phyloP scores from a whole-genome alignment of 2,888 invertebrate genomes.

The Ligdia adustata region DNA sequence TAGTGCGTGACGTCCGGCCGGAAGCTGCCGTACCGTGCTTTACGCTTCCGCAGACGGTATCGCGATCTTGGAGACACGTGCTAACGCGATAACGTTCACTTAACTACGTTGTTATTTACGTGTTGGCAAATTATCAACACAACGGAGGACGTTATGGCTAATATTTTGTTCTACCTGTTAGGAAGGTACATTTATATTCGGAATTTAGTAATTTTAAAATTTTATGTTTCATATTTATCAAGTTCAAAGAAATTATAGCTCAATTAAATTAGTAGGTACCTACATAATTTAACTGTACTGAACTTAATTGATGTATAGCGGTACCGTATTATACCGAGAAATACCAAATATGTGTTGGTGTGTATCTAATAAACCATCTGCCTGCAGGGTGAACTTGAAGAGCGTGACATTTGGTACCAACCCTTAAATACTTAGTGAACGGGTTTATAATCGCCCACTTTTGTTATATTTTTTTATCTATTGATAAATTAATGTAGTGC shows the following conservation, averaged over 20 bases:
- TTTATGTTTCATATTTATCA: no score
- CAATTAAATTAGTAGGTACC: no score
- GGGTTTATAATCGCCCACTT: constrained; percentile 58
- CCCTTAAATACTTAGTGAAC: constrained; percentile 62
- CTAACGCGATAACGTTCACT: constrained; percentile 2
- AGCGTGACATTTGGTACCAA: constrained; percentile 67
- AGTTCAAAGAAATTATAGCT: no score
- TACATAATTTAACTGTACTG: no score
- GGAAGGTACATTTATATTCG: no score
- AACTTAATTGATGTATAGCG: no score
- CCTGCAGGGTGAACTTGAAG: constrained; percentile 55
- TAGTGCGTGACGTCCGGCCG: constrained; percentile 70
- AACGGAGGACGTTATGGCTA: no score
- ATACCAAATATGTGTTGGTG: no score
- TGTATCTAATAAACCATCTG: constrained; percentile 60
- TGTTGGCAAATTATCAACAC: not conserved
- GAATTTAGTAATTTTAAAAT: no score
- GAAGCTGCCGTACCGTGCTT: constrained; percentile 57
- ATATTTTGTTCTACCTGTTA: no score
- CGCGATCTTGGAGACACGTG: constrained; percentile 53
- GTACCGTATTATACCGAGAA: no score
- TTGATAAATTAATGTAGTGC: no score
- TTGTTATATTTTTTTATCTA: constrained; percentile 27
- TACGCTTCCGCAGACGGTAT: constrained; percentile 62
- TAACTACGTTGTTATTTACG: not conserved